Percentiles rank a stretch among this genome's conserved stretches.
These are phyloP conservation scores for Sipha maydis DNA, from an alignment of 2,888 invertebrate genomes.

Conservation along the genomic window DNA sequence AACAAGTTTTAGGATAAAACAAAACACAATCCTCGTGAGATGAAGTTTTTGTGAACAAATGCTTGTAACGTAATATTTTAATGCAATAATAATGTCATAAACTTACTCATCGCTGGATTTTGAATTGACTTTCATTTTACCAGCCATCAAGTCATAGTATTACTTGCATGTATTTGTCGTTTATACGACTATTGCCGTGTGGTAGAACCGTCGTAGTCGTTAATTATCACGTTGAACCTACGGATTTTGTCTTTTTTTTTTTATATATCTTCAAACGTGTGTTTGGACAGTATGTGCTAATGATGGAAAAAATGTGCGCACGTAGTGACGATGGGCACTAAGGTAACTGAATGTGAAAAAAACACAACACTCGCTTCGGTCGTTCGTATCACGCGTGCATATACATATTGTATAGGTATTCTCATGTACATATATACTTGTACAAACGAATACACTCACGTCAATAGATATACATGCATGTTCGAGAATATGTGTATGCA, in stretches of 20 bases:
- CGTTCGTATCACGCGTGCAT: neutral
- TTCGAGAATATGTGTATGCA: neutral
- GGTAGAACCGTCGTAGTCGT: neutral
- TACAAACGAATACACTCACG: neutral
- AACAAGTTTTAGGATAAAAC: no score
- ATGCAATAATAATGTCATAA: no score
- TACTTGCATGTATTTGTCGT: neutral
- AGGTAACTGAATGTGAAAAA: slow-evolving; percentile 53
- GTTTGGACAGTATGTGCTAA: neutral
- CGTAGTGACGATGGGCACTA: slow-evolving; percentile 45
- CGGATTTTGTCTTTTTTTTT: neutral
- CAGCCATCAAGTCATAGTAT: slow-evolving; percentile 30
- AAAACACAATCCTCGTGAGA: no score
- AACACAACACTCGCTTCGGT: slow-evolving; percentile 42
- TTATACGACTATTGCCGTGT: neutral
- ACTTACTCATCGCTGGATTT: slow-evolving; percentile 56
- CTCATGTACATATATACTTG: neutral
- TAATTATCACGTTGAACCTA: no score
- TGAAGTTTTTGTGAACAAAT: no score
- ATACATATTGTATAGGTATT: neutral
- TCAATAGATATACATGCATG: neutral
- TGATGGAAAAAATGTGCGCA: slow-evolving; percentile 1
- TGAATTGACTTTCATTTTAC: slow-evolving; percentile 34
- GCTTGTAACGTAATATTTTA: no score
- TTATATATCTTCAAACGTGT: neutral